Evolutionary conservation across 2,797 vertebrate genomes (phyloP), one percentile per base, ranked within the genome.

Genomic region (Adelosebastes latens): DNA sequence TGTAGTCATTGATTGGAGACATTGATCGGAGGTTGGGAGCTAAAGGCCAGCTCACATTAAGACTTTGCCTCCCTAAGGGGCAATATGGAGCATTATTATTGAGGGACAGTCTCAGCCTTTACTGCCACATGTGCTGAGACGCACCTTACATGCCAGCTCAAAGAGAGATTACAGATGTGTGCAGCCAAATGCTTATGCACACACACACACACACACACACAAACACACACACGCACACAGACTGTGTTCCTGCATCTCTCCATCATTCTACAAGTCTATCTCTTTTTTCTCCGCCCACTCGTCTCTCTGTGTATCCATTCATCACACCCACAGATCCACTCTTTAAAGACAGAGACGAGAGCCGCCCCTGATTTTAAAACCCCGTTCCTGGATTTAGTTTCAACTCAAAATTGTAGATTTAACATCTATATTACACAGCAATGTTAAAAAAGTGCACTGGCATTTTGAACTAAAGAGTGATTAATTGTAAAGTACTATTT

Each of bases 1-100:
- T 92, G 92, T 95, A 94, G 89, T 82, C 91, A 95, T 95, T 93
- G 94, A 96, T 96, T 83, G 59, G 25, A 87, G 72, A 56, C 89
- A 94, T 95, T 94, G 93, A 95, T 95, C 78, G 83, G 78, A 87
- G 92, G 93, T 91, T 90, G 87, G 80, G 91, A 91, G 92, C 87
- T 93, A 93, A 95, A 95, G 94, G 93, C 93, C 93, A 93, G 87
- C 86, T 91, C 90, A 91, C 93, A 90, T 96, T 94, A 93, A 93
- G 91, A 94, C 92, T 87, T 89, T 80, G 75, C 71, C 81, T 94
- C 94, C 94, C 93, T 69, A 79, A 86, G 93, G 94, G 81, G 60
- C 88, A 88, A 92, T 92, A 91, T 79, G 82, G 86, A 82, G 87
- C 88, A 88, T 90, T 93, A 90, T 91, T 91, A 93, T 84, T 92